Conservation (phyloP, 2,797 vertebrate species). For the Masticophis lateralis region DNA sequence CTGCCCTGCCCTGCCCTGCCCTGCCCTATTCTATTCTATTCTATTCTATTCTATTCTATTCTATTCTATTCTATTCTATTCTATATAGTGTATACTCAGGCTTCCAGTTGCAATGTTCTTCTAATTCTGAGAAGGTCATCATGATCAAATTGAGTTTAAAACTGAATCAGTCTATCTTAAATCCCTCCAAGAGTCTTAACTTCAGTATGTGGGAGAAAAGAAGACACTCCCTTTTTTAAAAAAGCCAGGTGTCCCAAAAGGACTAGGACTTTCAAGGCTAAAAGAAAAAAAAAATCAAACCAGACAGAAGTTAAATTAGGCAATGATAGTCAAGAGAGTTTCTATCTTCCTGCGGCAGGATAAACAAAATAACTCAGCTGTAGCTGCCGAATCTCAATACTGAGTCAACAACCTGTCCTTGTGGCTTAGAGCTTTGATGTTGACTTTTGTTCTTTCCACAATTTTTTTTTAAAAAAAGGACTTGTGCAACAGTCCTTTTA, state of each 20-base stretch:
- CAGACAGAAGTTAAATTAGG: conserved; percentile 43
- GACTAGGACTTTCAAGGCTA: conserved; percentile 26
- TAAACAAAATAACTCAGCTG: conserved; percentile 56
- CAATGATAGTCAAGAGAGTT: conserved; percentile 52
- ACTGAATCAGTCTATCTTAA: background rate
- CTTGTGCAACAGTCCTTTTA: conserved; percentile 62
- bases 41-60: no score
- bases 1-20: no score
- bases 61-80: no score
- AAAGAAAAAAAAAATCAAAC: conserved; percentile 47
- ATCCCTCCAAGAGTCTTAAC: conserved; percentile 18
- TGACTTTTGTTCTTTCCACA: conserved; percentile 73
- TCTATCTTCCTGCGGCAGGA: conserved; percentile 44
- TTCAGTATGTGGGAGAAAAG: conserved; percentile 26
- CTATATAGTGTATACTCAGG: background rate
- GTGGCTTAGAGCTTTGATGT: conserved; percentile 71
- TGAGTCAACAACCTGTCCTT: conserved; percentile 66
- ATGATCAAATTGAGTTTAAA: background rate
- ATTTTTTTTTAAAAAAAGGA: conserved; percentile 71
- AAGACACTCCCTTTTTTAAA: background rate
- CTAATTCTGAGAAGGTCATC: conserved; percentile 7
- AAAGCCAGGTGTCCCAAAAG: conserved; percentile 22
- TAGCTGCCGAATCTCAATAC: conserved; percentile 63
- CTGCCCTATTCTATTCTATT: no score
- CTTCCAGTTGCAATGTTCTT: background rate